Conservation (phyloP, 2,888 invertebrate genomes). For the Drosophila yooni region DNA sequence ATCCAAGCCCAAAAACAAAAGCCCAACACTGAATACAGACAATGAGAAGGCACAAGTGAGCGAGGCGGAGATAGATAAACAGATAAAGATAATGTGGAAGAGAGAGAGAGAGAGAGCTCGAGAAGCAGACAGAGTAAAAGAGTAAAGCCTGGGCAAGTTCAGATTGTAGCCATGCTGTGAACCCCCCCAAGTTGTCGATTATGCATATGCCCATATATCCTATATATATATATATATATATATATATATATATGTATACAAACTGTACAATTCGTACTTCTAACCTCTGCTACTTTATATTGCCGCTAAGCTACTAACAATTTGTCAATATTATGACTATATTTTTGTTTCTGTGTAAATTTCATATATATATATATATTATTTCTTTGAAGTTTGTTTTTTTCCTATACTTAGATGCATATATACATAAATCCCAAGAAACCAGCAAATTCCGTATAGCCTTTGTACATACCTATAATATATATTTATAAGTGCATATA, state of each 20-base stretch:
- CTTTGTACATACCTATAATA: slow-evolving; percentile 43
- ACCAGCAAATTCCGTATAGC: background rate
- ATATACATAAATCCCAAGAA: slow-evolving; percentile 3
- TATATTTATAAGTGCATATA: slow-evolving; percentile 24
- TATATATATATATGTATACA: slow-evolving; percentile 4
- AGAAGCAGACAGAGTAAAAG: background rate
- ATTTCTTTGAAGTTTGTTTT: background rate
- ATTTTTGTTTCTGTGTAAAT: slow-evolving; percentile 11
- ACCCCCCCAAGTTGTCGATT: slow-evolving; percentile 25
- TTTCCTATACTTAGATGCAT: slow-evolving; percentile 6
- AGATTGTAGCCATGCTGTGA: slow-evolving; percentile 23
- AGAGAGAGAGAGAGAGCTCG: background rate
- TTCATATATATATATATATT: background rate
- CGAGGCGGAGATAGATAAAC: background rate
- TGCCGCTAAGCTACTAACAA: slow-evolving; percentile 34
- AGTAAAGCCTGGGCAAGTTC: slow-evolving; percentile 12
- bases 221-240: slow-evolving; percentile 9
- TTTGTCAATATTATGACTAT: slow-evolving; percentile 8
- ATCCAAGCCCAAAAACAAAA: slow-evolving; percentile 42
- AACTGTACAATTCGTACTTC: slow-evolving; percentile 28
- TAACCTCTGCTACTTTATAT: slow-evolving; percentile 27
- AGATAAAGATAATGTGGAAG: background rate
- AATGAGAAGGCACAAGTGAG: background rate
- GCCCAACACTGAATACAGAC: slow-evolving; percentile 11
- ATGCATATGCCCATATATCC: slow-evolving; percentile 11